phyloP scores from a whole-genome alignment of 2,888 invertebrate genomes.

The Lordiphosa fenestrarum region DNA sequence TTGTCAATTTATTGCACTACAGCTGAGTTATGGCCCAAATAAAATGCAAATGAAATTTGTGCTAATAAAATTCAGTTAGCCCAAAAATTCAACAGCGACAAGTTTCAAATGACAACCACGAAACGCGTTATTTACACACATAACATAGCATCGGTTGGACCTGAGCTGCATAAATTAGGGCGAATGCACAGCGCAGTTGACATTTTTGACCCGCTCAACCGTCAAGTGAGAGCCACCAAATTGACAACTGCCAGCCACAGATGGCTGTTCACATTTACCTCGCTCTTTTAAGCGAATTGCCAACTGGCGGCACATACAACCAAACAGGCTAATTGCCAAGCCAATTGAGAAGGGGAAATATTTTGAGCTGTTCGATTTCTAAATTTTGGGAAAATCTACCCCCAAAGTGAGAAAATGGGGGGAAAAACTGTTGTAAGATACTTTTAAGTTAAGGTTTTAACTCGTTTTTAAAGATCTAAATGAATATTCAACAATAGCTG shows the following conservation, averaged over 20 bases:
- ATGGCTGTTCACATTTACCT: slow-evolving; percentile 24
- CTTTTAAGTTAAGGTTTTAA: too few species aligned
- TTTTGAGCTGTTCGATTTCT: too few species aligned
- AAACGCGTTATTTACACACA: slow-evolving; percentile 52
- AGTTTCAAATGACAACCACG: slow-evolving; percentile 34
- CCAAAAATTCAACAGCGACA: slow-evolving; percentile 30
- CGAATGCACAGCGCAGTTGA: slow-evolving; percentile 36
- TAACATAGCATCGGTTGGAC: slow-evolving; percentile 18
- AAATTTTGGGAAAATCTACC: too few species aligned
- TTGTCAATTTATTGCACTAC: slow-evolving; percentile 48
- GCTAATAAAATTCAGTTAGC: slow-evolving; percentile 73
- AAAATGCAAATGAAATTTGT: slow-evolving; percentile 70
- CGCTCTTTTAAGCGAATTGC: slow-evolving; percentile 34
- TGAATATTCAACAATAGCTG: too few species aligned
- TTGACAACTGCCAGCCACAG: slow-evolving; percentile 48
- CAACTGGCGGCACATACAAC: slow-evolving; percentile 12
- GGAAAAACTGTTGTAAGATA: too few species aligned
- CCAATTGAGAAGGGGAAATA: too few species aligned
- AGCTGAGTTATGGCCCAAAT: slow-evolving; percentile 45
- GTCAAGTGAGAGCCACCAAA: slow-evolving; percentile 34
- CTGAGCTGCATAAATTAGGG: slow-evolving; percentile 57
- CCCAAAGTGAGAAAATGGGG: too few species aligned
- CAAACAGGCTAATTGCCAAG: too few species aligned
- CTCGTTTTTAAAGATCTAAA: too few species aligned
- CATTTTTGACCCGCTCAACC: slow-evolving; percentile 44